Conservation (phyloP, 2,113 vertebrate species). For the Ictidomys tridecemlineatus region DNA sequence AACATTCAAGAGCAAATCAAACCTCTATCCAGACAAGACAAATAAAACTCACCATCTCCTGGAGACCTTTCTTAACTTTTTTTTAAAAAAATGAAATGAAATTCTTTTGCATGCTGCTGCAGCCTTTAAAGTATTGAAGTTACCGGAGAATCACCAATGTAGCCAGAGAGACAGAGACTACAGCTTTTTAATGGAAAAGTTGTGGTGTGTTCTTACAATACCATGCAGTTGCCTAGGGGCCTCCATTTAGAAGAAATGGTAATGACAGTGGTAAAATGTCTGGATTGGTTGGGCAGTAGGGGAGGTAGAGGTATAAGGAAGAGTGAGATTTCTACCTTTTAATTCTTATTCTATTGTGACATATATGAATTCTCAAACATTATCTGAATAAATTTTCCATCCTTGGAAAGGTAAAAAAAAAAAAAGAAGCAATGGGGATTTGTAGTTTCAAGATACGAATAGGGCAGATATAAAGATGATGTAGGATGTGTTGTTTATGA, state of each 20-base stretch:
- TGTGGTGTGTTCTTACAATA: slow-evolving; percentile 55
- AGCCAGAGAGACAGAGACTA: slow-evolving; percentile 74
- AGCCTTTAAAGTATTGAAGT: slow-evolving; percentile 87
- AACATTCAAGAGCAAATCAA: too few species aligned
- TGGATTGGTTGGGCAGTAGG: slow-evolving; percentile 56
- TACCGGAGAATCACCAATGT: slow-evolving; percentile 80
- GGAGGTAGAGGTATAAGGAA: slow-evolving; percentile 50
- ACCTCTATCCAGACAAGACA: slow-evolving; percentile 85
- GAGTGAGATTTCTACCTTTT: slow-evolving; percentile 59
- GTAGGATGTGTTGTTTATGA: too few species aligned
- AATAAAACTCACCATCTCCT: slow-evolving; percentile 87
- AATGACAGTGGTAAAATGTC: slow-evolving; percentile 10
- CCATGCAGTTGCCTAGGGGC: slow-evolving; percentile 50
- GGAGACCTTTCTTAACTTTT: slow-evolving; percentile 86
- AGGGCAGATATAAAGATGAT: too few species aligned
- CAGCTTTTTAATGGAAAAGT: slow-evolving; percentile 72
- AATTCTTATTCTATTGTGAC: slow-evolving; percentile 60
- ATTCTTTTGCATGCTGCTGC: slow-evolving; percentile 89
- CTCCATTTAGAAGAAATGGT: slow-evolving; percentile 55
- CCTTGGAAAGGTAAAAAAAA: slow-evolving; percentile 77
- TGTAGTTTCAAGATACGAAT: too few species aligned
- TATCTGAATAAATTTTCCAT: slow-evolving; percentile 70
- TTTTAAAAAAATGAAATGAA: slow-evolving; percentile 71
- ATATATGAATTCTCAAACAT: slow-evolving; percentile 76
- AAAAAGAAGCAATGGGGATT: too few species aligned